These are phyloP conservation scores for Coregonus ussuriensis DNA, from an alignment of 2,797 vertebrate genomes.

Conservation along the genomic window DNA sequence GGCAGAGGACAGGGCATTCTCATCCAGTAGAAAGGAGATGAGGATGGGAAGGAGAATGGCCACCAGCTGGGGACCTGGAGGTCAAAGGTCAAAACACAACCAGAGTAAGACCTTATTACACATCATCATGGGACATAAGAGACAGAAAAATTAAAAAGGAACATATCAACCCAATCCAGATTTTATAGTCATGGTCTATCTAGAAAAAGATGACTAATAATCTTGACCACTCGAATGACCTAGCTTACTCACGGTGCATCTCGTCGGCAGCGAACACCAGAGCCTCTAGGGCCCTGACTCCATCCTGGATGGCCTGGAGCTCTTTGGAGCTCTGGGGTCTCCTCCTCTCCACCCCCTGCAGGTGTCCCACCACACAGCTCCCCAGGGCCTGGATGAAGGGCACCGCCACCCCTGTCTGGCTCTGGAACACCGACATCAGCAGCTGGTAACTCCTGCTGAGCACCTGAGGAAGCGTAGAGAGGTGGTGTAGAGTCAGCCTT, in stretches of 20 bases:
- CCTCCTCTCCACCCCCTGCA: conserved; percentile 82
- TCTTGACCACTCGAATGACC: background rate
- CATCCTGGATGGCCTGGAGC: conserved; percentile 83
- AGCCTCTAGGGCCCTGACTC: conserved; percentile 78
- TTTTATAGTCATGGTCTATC: background rate
- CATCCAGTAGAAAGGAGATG: conserved; percentile 91
- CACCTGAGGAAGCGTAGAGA: conserved; percentile 71
- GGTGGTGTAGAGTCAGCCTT: background rate
- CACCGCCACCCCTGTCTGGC: conserved; percentile 74
- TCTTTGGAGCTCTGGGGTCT: conserved; percentile 83
- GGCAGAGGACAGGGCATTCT: conserved; percentile 84
- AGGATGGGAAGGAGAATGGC: conserved; percentile 85
- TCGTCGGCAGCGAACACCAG: conserved; percentile 80
- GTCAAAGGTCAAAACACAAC: background rate
- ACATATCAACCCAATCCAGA: background rate
- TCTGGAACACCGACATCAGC: conserved; percentile 86
- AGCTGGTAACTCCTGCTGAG: conserved; percentile 84
- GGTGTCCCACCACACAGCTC: conserved; percentile 75
- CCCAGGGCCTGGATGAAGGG: conserved; percentile 85
- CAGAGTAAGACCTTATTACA: background rate
- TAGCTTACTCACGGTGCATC: conserved; percentile 80
- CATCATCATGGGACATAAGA: background rate
- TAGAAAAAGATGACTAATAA: background rate
- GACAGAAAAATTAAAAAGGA: background rate
- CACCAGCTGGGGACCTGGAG: conserved; percentile 80